phyloP scores from a whole-genome alignment of 2,797 vertebrate species.

The Pangasius macronema region DNA sequence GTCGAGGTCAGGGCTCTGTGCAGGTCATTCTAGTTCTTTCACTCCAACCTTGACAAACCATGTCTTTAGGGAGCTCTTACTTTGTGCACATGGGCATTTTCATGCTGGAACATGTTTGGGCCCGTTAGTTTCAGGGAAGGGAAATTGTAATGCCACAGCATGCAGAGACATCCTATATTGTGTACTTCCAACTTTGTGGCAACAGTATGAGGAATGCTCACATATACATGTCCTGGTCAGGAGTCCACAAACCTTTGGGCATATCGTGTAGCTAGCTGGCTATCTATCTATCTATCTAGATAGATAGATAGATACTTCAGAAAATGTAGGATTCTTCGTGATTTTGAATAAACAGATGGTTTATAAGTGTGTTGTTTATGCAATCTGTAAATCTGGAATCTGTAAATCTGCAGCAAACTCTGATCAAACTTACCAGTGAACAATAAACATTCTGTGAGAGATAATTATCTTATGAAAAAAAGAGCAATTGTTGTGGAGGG shows the following conservation, averaged over 20 bases:
- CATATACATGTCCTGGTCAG: not conserved
- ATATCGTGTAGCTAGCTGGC: no score
- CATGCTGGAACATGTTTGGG: not conserved
- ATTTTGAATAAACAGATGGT: no score
- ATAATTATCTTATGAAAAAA: no score
- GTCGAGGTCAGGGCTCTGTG: no score
- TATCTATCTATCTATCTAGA: no score
- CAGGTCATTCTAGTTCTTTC: no score
- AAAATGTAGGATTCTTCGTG: no score
- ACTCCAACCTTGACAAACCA: not conserved
- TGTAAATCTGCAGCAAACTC: not conserved
- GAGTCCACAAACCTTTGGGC: no score
- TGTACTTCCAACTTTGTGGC: not conserved
- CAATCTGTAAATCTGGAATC: conserved; percentile 24
- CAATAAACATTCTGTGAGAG: conserved; percentile 58
- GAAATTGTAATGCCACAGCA: not conserved
- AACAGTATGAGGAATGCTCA: not conserved
- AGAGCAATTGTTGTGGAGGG: conserved; percentile 64
- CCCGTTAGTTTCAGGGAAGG: not conserved
- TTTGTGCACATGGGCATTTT: not conserved
- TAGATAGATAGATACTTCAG: no score
- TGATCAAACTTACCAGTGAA: conserved; percentile 60
- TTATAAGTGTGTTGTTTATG: no score
- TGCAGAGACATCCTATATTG: not conserved
- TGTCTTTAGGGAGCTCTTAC: not conserved